Conservation (phyloP, 2,113 vertebrate species). For the Puma concolor region DNA sequence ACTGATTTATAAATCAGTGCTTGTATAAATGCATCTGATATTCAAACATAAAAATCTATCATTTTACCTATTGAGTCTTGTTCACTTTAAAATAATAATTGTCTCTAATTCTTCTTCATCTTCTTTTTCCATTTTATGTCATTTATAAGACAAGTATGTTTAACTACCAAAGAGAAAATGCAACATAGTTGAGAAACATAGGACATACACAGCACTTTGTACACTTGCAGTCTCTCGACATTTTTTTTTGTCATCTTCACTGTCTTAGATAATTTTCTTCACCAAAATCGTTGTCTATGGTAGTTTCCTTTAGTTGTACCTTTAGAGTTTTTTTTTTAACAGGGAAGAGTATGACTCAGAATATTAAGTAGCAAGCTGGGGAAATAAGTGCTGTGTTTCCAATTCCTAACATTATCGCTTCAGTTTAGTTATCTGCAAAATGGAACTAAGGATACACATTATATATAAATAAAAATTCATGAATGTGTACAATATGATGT, state of each 20-base stretch:
- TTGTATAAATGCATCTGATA: constrained; percentile 50
- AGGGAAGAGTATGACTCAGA: background rate
- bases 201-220: background rate
- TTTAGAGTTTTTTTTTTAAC: background rate
- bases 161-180: constrained; percentile 37
- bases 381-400: constrained; percentile 19
- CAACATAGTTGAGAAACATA: background rate
- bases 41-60: background rate
- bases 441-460: background rate
- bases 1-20: constrained; percentile 40
- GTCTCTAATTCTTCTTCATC: constrained; percentile 25
- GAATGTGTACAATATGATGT: background rate
- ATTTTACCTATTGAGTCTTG: background rate
- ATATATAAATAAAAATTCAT: background rate
- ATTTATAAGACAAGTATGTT: constrained; percentile 28
- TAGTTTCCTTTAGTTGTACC: constrained; percentile 17
- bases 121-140: constrained; percentile 2
- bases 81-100: constrained; percentile 39
- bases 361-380: background rate
- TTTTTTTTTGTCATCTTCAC: background rate
- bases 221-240: background rate
- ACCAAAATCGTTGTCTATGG: background rate
- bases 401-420: background rate
- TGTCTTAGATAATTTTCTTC: constrained; percentile 43
- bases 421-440: constrained; percentile 28